Base-by-base conservation (phyloP, 2,113 vertebrate species). In the Archocentrus centrarchus region DNA sequence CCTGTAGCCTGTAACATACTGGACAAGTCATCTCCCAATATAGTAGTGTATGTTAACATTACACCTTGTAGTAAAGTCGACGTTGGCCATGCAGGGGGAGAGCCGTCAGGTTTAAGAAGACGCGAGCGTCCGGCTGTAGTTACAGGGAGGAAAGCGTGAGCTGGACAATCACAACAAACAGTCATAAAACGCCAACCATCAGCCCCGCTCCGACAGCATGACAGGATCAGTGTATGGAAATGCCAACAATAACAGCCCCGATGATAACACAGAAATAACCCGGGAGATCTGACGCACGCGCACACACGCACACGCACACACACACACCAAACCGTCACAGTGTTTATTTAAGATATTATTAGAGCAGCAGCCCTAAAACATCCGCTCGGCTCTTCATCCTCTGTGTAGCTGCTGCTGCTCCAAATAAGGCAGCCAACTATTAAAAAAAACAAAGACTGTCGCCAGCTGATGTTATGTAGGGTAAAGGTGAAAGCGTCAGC, bases 401-500 rank as follows among this genome's bases (percentile, higher is more conserved):
- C 35, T 57, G 79, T 57, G 79, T 11, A 3, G 3, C 62, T 6
- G 37, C 35, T 18, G 35, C 57, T 37, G 41, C n/a, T 17, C 27
- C 15, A 6, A 11, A 89, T 2, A 17, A 75, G 77, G 4, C 30
- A 58, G 44, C 18, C 6, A 5, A 10, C 63, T 61, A 8, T 70
- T 68, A 35, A 39, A 44, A 44, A 78, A 11, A 70, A 70, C 37
- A 3, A 0, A 60, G 14, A 32, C 9, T 13, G 37, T 13, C 57
- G 82, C 37, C 61, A 53, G 76, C 68, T 39, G 66, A 61, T 47
- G 59, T 50, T 24, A 91, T 93, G 82, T 92, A 63, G 93, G 91
- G 89, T 35, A 93, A 94, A 95, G 93, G 91, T 93, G 80, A 80
- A 88, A 63, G 86, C 77, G 77, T 30, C 55, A 41, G 39, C 73